Percentiles rank a stretch among this genome's conserved stretches.
Evolutionary conservation across 2,888 invertebrate species (phyloP).

Genomic region (Rhynchonema sp.): DNA sequence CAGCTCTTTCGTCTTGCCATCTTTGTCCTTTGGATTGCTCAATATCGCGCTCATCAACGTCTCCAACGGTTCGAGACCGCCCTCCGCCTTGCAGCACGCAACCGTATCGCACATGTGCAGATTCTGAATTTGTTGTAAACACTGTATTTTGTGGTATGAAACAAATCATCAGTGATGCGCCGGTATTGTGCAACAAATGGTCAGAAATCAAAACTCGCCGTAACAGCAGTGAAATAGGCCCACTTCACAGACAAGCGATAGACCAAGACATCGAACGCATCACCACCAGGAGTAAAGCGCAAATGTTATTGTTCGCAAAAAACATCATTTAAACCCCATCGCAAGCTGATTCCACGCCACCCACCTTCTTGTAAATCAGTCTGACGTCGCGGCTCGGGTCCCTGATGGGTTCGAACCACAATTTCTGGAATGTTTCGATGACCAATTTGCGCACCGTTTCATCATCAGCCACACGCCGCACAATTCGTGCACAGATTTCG

Average conservation of each 20-base stretch:
- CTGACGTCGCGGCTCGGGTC: too few species aligned
- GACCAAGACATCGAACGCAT: too few species aligned
- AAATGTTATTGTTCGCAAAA: too few species aligned
- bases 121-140: constrained; percentile 4
- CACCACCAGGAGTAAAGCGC: too few species aligned
- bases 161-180: too few species aligned
- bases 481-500: constrained; percentile 97
- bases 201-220: too few species aligned
- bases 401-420: constrained; percentile 80
- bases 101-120: constrained; percentile 11
- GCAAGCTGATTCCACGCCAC: too few species aligned
- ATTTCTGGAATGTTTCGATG: constrained; percentile 93
- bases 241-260: too few species aligned
- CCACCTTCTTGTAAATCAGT: too few species aligned
- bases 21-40: constrained; percentile 39
- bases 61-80: constrained; percentile 51
- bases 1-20: constrained; percentile 27
- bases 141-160: background rate
- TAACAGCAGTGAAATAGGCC: too few species aligned
- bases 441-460: constrained; percentile 69
- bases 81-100: constrained; percentile 11
- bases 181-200: too few species aligned
- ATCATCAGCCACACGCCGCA: constrained; percentile 89
- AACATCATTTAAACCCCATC: too few species aligned
- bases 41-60: constrained; percentile 67